Conservation (phyloP, 2,888 invertebrate species). For the Charanyca ferruginea region DNA sequence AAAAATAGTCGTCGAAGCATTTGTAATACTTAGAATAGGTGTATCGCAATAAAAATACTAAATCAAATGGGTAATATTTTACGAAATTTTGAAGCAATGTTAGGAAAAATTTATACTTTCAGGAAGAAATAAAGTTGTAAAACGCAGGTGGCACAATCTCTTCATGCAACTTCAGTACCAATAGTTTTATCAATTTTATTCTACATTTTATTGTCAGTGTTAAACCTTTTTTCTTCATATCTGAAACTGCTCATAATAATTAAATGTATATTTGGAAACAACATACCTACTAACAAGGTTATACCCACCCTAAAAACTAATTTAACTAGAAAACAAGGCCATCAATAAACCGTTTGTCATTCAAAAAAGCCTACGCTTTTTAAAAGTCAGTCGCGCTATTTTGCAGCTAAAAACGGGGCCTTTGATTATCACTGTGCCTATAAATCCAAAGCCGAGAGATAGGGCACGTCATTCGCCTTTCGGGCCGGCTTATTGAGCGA, state of each 20-base stretch:
- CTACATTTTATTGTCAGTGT: constrained; percentile 2
- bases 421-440: constrained; percentile 58
- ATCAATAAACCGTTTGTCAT: constrained; percentile 12
- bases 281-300: not conserved
- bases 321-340: not conserved
- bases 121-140: constrained; percentile 46
- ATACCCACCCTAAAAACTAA: not conserved
- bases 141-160: constrained; percentile 44
- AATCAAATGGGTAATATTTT: constrained; percentile 4
- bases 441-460: constrained; percentile 65
- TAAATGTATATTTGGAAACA: not conserved
- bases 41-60: not conserved
- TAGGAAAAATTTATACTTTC: constrained; percentile 23
- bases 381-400: constrained; percentile 35
- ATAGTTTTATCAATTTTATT: constrained; percentile 32
- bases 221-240: not conserved
- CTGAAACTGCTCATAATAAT: not conserved
- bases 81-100: constrained; percentile 13
- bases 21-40: not conserved
- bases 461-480: constrained; percentile 66
- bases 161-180: constrained; percentile 22
- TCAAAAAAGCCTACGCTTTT: constrained; percentile 12
- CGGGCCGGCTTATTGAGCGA: constrained; percentile 65
- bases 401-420: constrained; percentile 51
- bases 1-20: not conserved